Conservation (phyloP, 2,888 invertebrate genomes). For the Pristionchus maxplancki region DNA sequence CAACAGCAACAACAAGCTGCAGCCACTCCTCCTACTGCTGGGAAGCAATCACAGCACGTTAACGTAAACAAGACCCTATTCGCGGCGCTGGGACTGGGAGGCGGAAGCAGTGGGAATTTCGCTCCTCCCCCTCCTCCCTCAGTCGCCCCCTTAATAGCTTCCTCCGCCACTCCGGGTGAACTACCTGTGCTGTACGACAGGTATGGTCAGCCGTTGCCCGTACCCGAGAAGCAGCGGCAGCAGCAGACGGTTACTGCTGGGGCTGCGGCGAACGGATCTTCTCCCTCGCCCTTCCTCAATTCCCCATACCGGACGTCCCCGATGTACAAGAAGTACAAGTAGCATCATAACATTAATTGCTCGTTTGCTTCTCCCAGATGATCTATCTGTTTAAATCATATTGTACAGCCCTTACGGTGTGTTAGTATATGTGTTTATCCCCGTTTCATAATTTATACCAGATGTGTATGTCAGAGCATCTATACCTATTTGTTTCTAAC, state of each 20-base stretch:
- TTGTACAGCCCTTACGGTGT: too few species aligned
- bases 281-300: not conserved
- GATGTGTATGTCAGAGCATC: too few species aligned
- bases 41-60: constrained; percentile 23
- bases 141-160: not conserved
- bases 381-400: too few species aligned
- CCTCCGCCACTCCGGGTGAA: not conserved
- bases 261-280: not conserved
- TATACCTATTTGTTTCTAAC: too few species aligned
- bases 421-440: too few species aligned
- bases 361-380: too few species aligned
- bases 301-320: not conserved
- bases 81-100: constrained; percentile 56
- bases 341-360: not conserved
- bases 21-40: constrained; percentile 41
- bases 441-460: too few species aligned
- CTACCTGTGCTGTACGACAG: constrained; percentile 46
- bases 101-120: not conserved
- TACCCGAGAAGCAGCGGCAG: constrained; percentile 32
- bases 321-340: constrained; percentile 8
- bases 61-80: constrained; percentile 59
- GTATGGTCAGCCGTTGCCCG: constrained; percentile 48
- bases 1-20: constrained; percentile 48
- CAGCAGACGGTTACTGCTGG: not conserved
- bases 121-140: not conserved